Evolutionary conservation across 2,888 invertebrate genomes (phyloP).

Genomic region (Eilema depressum): DNA sequence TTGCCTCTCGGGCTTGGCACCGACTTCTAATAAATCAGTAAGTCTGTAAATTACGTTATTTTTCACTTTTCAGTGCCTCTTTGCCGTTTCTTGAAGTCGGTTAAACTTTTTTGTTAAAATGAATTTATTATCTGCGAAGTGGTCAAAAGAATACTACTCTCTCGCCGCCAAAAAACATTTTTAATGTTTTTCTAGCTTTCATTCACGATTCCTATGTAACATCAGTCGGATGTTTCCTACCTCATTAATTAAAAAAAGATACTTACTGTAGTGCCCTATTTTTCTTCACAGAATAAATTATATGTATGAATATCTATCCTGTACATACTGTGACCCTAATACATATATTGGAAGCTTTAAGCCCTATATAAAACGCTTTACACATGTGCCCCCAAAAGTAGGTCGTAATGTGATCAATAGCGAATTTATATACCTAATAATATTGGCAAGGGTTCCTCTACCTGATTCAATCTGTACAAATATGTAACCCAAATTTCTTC

Average conservation of each 20-base stretch:
- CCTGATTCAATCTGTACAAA: conserved; percentile 5
- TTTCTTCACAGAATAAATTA: background rate
- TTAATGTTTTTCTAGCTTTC: no score
- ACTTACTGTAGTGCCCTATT: background rate
- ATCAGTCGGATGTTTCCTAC: background rate
- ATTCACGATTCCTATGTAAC: background rate
- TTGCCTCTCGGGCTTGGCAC: no score
- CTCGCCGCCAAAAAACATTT: no score
- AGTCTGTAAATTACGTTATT: no score
- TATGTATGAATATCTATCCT: background rate
- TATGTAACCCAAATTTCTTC: background rate
- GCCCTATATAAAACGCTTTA: background rate
- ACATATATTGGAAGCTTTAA: background rate
- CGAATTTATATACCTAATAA: conserved; percentile 12
- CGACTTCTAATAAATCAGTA: no score
- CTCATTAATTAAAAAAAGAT: background rate
- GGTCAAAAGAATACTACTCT: no score
- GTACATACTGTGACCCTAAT: background rate
- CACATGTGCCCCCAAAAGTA: background rate
- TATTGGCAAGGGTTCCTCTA: conserved; percentile 1
- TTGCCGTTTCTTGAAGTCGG: no score
- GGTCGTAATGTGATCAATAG: conserved; percentile 15
- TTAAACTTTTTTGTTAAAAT: no score
- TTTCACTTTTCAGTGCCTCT: no score
- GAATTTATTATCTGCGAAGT: no score